These are phyloP conservation scores for Brenthis hecate DNA, from an alignment of 2,888 invertebrate genomes.

Conservation along the genomic window DNA sequence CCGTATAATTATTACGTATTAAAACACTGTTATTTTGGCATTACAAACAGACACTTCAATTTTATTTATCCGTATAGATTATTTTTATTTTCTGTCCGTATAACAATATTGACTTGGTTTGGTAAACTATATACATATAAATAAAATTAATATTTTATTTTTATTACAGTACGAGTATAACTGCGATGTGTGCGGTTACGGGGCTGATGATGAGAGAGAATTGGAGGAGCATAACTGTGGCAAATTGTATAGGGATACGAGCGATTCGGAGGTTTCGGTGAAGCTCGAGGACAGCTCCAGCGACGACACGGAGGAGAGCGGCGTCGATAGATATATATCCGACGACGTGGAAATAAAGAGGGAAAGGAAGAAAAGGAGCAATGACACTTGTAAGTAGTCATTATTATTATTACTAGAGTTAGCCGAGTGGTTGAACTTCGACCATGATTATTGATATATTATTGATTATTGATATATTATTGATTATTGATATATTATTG, in stretches of 20 bases:
- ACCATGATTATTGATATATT: too few relatives aligned
- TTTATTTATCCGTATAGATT: too few relatives aligned
- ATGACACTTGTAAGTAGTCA: slow-evolving; percentile 17
- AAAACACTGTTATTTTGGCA: too few relatives aligned
- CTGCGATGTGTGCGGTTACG: slow-evolving; percentile 47
- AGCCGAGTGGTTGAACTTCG: too few relatives aligned
- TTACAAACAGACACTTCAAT: too few relatives aligned
- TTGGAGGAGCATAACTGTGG: slow-evolving; percentile 42
- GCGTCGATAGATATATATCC: slow-evolving; percentile 54
- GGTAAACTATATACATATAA: too few relatives aligned
- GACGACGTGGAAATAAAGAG: slow-evolving; percentile 51
- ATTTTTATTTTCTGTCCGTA: not conserved
- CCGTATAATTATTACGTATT: too few relatives aligned
- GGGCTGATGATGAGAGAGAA: slow-evolving; percentile 43
- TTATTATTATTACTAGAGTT: too few relatives aligned
- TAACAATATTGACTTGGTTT: not conserved
- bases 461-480: too few relatives aligned
- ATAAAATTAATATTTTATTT: not conserved
- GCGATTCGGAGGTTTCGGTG: slow-evolving; percentile 55
- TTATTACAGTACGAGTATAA: slow-evolving; percentile 40
- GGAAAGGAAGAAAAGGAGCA: slow-evolving; percentile 36
- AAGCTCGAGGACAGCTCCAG: slow-evolving; percentile 47
- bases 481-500: too few relatives aligned
- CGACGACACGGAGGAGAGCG: slow-evolving; percentile 42
- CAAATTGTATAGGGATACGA: slow-evolving; percentile 31